Base-by-base conservation (phyloP, 1,140 invertebrate species). In the Lysiphlebus fabarum region DNA sequence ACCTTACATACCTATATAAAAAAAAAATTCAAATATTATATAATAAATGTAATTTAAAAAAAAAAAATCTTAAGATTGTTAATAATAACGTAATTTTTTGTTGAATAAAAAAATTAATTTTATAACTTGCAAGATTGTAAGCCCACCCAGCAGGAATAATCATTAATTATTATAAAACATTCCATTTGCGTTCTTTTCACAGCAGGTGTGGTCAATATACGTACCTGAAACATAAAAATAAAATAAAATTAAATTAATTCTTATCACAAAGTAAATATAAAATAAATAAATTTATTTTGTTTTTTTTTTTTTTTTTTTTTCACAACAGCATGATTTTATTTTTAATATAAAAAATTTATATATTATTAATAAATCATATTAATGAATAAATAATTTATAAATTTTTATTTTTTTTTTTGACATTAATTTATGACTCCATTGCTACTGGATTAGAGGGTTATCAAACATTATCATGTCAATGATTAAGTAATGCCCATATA, bases 121-220 rank as follows among this genome's bases (percentile, higher is more conserved):
- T 9, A 37, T n/a, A n/a, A n/a, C 7, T 55, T 7, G 10, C 14
- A 43, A 44, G 53, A 44, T 12, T n/a, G 34, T 55, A 33, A 44
- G 54, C 47, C 54, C 54, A 56, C 54, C 54, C 54, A 53, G 44
- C 36, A 56, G 37, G 6, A 56, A 44, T n/a, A 38, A 47, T 56
- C 12, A 56, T 56, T 56, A 56, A 56, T 56, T 56, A 56, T 56
- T 56, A 56, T 36, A 12, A 45, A 56, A 37, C 51, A 53, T 53
- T 9, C 54, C 40, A 43, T 10, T 44, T 56, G 44, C 12, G 47
- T 56, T 47, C 54, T 34, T 36, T n/a, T 11, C 54, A 47, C 44
- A 56, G 54, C 54, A 48, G 54, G 44, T 55, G 53, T 36, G n/a
- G 34, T 54, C 34, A 12, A 56, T 56, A 56, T 26, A 26, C 54